phyloP scores from a whole-genome alignment of 2,797 vertebrate species.

The Cetoscarus ocellatus region DNA sequence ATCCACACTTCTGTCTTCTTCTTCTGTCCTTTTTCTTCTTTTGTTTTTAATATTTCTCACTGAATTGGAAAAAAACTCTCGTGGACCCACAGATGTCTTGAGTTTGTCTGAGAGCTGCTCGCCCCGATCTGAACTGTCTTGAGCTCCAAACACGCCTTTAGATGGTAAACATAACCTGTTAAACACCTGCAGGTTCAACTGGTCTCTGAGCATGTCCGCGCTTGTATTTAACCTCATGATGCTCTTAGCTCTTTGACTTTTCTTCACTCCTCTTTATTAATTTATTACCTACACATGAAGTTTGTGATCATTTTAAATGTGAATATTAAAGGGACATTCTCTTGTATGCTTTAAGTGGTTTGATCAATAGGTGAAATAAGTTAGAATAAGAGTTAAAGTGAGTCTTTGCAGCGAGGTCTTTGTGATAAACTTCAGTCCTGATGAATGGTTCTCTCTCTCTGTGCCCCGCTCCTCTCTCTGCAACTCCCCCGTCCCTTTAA shows the following conservation, averaged over 20 bases:
- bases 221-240: neutral
- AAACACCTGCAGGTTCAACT: neutral
- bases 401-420: neutral
- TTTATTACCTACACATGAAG: neutral
- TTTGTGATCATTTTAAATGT: neutral
- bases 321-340: neutral
- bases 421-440: constrained; percentile 1
- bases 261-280: neutral
- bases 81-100: too few species aligned
- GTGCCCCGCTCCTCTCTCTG: constrained; percentile 36
- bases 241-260: neutral
- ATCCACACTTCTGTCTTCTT: too few species aligned
- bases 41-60: too few species aligned
- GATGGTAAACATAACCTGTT: neutral
- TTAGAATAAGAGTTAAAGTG: neutral
- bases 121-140: too few species aligned
- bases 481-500: constrained; percentile 72
- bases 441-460: neutral
- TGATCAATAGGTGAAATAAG: constrained; percentile 6
- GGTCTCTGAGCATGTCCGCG: neutral
- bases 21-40: too few species aligned
- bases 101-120: too few species aligned
- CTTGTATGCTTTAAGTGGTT: neutral
- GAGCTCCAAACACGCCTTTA: neutral
- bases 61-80: too few species aligned